A percentile compares a stretch with the other conserved stretches of the same genome.
Evolutionary conservation across 2,797 vertebrate species (phyloP).

Genomic region (Triplophysa yarkandensis): DNA sequence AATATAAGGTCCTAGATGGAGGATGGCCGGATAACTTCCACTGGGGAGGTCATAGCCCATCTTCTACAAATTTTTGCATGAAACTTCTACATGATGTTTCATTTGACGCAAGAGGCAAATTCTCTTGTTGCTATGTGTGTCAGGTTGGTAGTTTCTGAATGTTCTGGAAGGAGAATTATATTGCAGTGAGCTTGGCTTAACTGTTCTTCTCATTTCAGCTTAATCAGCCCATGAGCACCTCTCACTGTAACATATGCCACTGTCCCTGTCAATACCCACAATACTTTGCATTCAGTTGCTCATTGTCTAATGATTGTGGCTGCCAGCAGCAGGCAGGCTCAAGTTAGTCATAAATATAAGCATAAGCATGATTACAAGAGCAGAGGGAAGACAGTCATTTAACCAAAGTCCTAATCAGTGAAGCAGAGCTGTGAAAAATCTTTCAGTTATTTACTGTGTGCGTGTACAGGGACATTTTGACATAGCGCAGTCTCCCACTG

Average conservation of each 20-base stretch:
- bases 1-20: conserved; percentile 56
- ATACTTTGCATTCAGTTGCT: conserved; percentile 13
- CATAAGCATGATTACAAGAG: conserved; percentile 17
- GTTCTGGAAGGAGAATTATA: neutral
- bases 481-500: conserved; percentile 1
- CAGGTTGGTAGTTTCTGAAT: neutral
- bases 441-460: conserved; percentile 6
- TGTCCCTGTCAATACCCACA: conserved; percentile 22
- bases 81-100: neutral
- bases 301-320: conserved; percentile 38
- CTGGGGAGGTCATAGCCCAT: conserved; percentile 18
- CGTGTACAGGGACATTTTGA: neutral
- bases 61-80: neutral
- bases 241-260: neutral
- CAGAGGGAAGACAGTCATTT: conserved; percentile 22
- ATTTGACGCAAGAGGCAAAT: neutral
- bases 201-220: neutral
- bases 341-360: conserved; percentile 30
- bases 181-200: conserved; percentile 3
- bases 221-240: neutral
- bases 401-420: conserved; percentile 11
- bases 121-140: neutral
- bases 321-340: neutral
- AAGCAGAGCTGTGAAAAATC: conserved; percentile 7
- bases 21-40: conserved; percentile 49